A percentile compares a stretch with the other conserved stretches of the same genome.
These are phyloP conservation scores for Oryzias javanicus DNA, from an alignment of 2,113 vertebrate genomes.

Conservation along the genomic window DNA sequence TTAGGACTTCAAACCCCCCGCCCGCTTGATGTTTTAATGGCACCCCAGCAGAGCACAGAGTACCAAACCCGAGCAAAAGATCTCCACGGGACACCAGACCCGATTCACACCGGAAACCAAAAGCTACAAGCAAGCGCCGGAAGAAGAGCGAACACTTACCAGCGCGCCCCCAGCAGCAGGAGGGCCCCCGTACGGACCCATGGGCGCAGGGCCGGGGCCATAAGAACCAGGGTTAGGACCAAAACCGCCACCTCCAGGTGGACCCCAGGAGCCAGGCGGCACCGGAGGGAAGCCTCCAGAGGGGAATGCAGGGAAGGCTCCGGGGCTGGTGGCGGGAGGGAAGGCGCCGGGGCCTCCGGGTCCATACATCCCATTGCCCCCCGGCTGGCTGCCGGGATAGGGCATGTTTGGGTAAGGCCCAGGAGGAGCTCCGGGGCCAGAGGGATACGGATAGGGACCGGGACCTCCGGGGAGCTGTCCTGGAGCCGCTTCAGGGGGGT, in stretches of 20 bases:
- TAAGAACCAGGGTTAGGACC: slow-evolving; percentile 62
- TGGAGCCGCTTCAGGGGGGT: slow-evolving; percentile 71
- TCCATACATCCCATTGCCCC: slow-evolving; percentile 71
- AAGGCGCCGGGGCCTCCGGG: slow-evolving; percentile 73
- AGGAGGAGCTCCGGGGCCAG: slow-evolving; percentile 73
- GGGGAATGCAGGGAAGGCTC: slow-evolving; percentile 59
- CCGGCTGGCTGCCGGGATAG: slow-evolving; percentile 64
- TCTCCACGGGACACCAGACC: slow-evolving; percentile 5
- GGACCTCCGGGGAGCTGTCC: slow-evolving; percentile 75
- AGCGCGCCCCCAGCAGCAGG: slow-evolving; percentile 71
- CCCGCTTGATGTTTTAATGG: slow-evolving; percentile 15
- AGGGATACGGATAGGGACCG: slow-evolving; percentile 68
- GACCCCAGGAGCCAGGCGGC: slow-evolving; percentile 76
- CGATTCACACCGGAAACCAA: slow-evolving; percentile 10
- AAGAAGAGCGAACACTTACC: slow-evolving; percentile 62
- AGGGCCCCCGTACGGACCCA: slow-evolving; percentile 74
- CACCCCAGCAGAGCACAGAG: slow-evolving; percentile 38
- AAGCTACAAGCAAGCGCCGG: slow-evolving; percentile 26
- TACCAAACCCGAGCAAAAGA: slow-evolving; percentile 10
- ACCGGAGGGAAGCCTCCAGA: slow-evolving; percentile 72
- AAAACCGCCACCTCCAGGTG: slow-evolving; percentile 61
- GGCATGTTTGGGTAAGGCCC: slow-evolving; percentile 75
- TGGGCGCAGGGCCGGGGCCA: slow-evolving; percentile 60
- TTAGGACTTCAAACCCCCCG: slow-evolving; percentile 20
- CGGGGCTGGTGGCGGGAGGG: slow-evolving; percentile 61